Base-by-base conservation (phyloP, 2,797 vertebrate genomes). In the Trachops cirrhosus region DNA sequence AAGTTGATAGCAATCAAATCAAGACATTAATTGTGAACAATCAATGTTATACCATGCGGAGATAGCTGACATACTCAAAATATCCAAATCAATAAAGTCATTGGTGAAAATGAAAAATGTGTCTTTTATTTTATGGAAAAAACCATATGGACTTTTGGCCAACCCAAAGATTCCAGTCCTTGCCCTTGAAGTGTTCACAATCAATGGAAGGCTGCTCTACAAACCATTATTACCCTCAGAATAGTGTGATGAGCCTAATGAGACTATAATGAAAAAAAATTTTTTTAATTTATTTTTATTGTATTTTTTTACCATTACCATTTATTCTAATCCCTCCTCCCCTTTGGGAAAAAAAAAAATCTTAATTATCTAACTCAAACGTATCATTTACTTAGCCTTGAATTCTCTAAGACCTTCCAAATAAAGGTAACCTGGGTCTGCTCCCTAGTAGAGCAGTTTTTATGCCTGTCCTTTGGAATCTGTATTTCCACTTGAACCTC, bases 321-420 rank as follows among this genome's bases (percentile, higher is more conserved):
- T 64, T 64, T 62, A 62, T 62, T 26, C 59, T 62, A 15, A 62
- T 32, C 32, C 14, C 62, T 5, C 62, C 9, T 64, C 62, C 62
- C 15, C 62, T 64, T 64, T 29, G 32, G 48, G 68, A 89, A 37
- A 24, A 50, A 78, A 32, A 32, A 50, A 78, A 32, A 21, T 91
- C 64, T 85, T 96, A 78, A 86, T 96, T 92, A 89, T 62, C n/a
- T 96, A 83, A 96, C 78, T 92, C 62, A 89, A 7, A 93, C 37
- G 29, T 89, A 84, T 71, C 12, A 19, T 78, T 93, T 52, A 83
- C 39, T 64, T 91, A 80, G 46, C 24, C 46, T 93, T 78, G 39
- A 80, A 44, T 93, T 95, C 50, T 92, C 26, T 78, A 78, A 92
- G 34, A 85, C 50, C 21, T 71, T 88, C 59, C 79, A 80, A 84